phyloP scores from a whole-genome alignment of 2,888 invertebrate genomes.

The Halocaridina rubra region DNA sequence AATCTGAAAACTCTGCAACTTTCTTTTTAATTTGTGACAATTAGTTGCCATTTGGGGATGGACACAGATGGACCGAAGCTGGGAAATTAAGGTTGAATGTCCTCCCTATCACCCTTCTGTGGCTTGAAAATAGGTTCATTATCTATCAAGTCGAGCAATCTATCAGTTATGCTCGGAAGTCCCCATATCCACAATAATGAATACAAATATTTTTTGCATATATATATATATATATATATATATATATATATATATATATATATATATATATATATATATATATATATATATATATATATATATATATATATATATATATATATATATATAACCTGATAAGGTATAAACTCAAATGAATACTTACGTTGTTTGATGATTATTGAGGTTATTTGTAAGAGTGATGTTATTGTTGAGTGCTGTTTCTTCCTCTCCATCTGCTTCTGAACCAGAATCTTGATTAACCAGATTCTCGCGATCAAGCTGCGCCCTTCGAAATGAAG shows the following conservation, averaged over 20 bases:
- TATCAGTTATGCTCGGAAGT: too few relatives aligned
- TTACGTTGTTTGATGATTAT: conserved; percentile 63
- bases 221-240: not conserved
- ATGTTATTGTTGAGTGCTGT: conserved; percentile 65
- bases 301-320: conserved; percentile 20
- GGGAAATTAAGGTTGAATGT: too few relatives aligned
- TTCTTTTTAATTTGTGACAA: too few relatives aligned
- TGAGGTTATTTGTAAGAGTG: conserved; percentile 66
- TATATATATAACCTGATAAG: conserved; percentile 5
- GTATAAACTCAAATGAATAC: too few relatives aligned
- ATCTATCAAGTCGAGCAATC: too few relatives aligned
- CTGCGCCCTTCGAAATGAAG: conserved; percentile 30
- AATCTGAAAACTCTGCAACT: too few relatives aligned
- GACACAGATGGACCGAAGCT: too few relatives aligned
- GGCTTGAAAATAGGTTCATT: too few relatives aligned
- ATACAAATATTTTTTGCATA: too few relatives aligned
- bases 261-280: conserved; percentile 21
- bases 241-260: conserved; percentile 14
- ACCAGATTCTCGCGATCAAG: conserved; percentile 37
- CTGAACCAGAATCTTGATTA: conserved; percentile 75
- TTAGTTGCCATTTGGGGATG: too few relatives aligned
- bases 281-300: conserved; percentile 16
- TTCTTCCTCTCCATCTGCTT: conserved; percentile 70
- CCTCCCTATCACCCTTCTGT: too few relatives aligned
- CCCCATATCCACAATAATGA: too few relatives aligned